Percentiles rank a stretch among this genome's conserved stretches.
These are phyloP conservation scores for Elaphurus davidianus DNA, from an alignment of 2,113 vertebrate species.

Conservation along the genomic window DNA sequence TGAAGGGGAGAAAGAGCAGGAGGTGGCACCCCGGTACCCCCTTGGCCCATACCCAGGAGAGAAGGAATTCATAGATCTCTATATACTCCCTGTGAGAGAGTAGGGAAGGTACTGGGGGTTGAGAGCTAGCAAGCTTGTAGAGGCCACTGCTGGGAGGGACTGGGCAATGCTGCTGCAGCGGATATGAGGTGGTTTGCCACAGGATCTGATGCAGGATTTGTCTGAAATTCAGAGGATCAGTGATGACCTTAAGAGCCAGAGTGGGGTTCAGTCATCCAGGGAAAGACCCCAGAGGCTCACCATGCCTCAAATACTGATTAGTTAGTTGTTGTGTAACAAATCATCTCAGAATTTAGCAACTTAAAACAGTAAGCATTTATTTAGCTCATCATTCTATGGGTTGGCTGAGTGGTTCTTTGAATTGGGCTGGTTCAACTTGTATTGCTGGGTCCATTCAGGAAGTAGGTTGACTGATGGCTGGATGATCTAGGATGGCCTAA, in stretches of 20 bases:
- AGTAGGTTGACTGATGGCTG: background rate
- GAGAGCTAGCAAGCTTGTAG: background rate
- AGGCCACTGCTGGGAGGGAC: background rate
- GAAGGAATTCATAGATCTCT: background rate
- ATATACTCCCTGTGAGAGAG: background rate
- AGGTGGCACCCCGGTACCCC: background rate
- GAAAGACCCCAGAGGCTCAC: background rate
- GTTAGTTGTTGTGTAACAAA: background rate
- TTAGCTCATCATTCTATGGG: background rate
- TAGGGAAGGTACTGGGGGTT: background rate
- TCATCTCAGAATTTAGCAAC: background rate
- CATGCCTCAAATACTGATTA: background rate
- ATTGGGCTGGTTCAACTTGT: background rate
- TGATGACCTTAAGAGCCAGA: background rate
- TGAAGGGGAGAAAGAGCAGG: background rate
- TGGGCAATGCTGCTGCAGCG: background rate
- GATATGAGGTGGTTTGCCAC: background rate
- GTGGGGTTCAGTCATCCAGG: background rate
- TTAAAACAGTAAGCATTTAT: background rate
- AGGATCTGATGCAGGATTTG: background rate
- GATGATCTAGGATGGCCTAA: background rate
- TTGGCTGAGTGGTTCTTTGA: background rate
- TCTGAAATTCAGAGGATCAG: background rate
- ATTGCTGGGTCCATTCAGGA: background rate
- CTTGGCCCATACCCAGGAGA: background rate